Evolutionary conservation across 2,113 vertebrate species (phyloP).

Genomic region (zebrafish (Danio rerio)): GRCz12tu NC_133178.1:10772001-10772500

Average conservation of each 20-base stretch:
- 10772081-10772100: too few relatives aligned
- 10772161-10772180: neutral
- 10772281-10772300: constrained; percentile 34
- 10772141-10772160: too few relatives aligned
- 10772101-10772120: too few relatives aligned
- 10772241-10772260: constrained; percentile 51
- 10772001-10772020: too few relatives aligned
- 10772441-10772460: constrained; percentile 20
- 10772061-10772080: too few relatives aligned
- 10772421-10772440: neutral
- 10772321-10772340: constrained; percentile 49
- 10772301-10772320: constrained; percentile 69
- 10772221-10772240: constrained; percentile 4
- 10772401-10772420: neutral
- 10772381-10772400: neutral
- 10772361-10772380: neutral
- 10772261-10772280: constrained; percentile 49
- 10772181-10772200: neutral
- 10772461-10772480: constrained; percentile 11
- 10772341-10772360: neutral
- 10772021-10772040: too few relatives aligned
- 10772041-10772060: too few relatives aligned
- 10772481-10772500: constrained; percentile 12
- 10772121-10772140: too few relatives aligned
- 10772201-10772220: neutral